Base-by-base conservation (phyloP, 2,797 vertebrate genomes). In the Scolopax rusticola region DNA sequence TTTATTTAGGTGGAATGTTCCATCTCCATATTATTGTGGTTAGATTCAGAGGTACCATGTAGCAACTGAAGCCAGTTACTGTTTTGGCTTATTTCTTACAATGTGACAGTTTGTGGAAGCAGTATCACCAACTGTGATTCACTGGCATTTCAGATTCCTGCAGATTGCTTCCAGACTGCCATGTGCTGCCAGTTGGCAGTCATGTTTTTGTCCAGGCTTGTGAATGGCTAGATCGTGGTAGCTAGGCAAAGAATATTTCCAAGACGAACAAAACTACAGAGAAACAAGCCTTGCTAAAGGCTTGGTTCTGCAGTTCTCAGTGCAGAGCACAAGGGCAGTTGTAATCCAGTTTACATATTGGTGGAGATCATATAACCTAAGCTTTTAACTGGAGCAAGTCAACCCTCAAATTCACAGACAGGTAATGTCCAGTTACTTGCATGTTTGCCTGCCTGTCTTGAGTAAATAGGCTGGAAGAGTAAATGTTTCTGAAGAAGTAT, bases 311-410 rank as follows among this genome's bases (percentile, higher is more conserved):
- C 38, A 15, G 20, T 5, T 82, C 24, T 76, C 27, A 40, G n/a
- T 50, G 63, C 63, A 67, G 41, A 64, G n/a, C 53, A 56, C 1
- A 0, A 0, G 0, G 57, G 23, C 24, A 19, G 48, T 18, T 84
- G 40, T 18, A 53, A 47, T 79, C 24, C 36, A 23, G 19, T 56
- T 70, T 75, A 32, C 12, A 7, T 17, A 11, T 21, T 53, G 3
- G 1, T 54, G 47, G 33, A 65, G 16, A 15, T 76, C 68, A 24
- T 57, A 14, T 28, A 71, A 81, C 16, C 12, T 32, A 43, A 81
- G 28, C 12, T 13, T 13, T 74, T 41, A 61, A 28, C 59, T 78
- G 60, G n/a, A 80, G 28, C 45, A 67, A 51, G 25, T 53, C 32
- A 77, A 84, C 19, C 28, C 40, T 74, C 38, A 33, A 68, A 41